Base-by-base conservation (phyloP, 2,113 vertebrate species). In the Salvelinus fontinalis region DNA sequence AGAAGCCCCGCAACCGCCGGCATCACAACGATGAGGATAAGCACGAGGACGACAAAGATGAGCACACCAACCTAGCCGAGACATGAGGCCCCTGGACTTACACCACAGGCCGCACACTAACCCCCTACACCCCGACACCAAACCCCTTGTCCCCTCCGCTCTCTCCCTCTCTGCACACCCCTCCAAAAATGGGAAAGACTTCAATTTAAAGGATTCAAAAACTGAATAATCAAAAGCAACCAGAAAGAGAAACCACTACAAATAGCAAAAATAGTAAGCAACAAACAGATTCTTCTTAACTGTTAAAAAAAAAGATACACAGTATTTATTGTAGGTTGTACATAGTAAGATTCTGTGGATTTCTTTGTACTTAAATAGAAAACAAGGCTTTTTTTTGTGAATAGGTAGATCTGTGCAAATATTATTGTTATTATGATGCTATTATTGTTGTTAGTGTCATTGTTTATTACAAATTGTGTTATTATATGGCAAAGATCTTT, bases 311-410 rank as follows among this genome's bases (percentile, higher is more conserved):
- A 79, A 85, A 44, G 82, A 88, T 74, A 88, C 86, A 93, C 77
- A 85, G 92, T 97, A 96, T 97, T 96, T 97, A 97, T 97, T 95
- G 94, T 94, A 95, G 95, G 91, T 92, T 96, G 95, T 96, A 96
- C 81, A 93, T 93, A 95, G 92, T 92, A 91, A 85, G 79, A 84
- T 86, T 85, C 85, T 89, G 86, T 84, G 83, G 83, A 91, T 91
- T 93, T 94, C 91, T 94, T 95, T 94, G 91, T 94, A 92, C 90
- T 86, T 89, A 92, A 90, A 83, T 92, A 92, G 86, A 88, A 87
- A 87, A 86, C 77, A 79, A 76, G 85, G 88, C 81, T 84, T 91
- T 91, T 93, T 93, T 44, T 11, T 44, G 92, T 95, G 39, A 44
- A 44, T 94, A 94, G 92, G 86, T 91, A 86, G 89, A 90, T 88